phyloP scores from a whole-genome alignment of 30 jellyfish, hydroid and myxozoan species.

The Nemopilema nomurai region DNA sequence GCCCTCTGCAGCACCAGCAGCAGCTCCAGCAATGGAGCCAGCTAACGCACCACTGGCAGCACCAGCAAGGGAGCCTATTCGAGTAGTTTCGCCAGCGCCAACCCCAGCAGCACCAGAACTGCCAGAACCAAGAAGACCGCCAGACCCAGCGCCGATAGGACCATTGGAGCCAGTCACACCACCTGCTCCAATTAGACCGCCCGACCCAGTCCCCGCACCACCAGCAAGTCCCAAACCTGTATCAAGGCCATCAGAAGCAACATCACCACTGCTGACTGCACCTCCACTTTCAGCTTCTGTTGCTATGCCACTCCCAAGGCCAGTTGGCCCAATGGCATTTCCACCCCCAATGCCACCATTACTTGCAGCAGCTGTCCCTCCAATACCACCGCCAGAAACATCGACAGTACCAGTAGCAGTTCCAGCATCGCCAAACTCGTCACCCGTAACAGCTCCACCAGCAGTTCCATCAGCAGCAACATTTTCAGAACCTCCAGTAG shows the following conservation, averaged over 20 bases:
- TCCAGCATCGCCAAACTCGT: constrained; percentile 9
- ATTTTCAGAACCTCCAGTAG: background rate
- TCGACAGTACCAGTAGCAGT: constrained; percentile 3
- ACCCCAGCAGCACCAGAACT: too few species aligned
- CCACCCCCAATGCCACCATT: background rate
- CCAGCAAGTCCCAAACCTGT: too few species aligned
- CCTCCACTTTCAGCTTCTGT: constrained; percentile 28
- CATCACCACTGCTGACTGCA: constrained; percentile 25
- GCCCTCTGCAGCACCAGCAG: too few species aligned
- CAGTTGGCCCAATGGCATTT: too few species aligned
- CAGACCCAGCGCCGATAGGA: too few species aligned
- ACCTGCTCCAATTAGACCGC: background rate
- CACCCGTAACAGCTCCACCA: constrained; percentile 4
- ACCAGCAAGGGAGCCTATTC: too few species aligned
- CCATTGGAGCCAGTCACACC: too few species aligned
- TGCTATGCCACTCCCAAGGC: background rate
- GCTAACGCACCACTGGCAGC: too few species aligned
- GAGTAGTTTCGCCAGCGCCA: too few species aligned
- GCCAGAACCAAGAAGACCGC: too few species aligned
- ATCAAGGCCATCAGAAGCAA: too few species aligned
- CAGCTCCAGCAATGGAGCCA: too few species aligned
- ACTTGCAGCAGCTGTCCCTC: background rate
- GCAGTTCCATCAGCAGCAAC: constrained; percentile 19
- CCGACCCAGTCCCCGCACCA: constrained; percentile 1
- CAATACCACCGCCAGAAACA: constrained; percentile 8